Base-by-base conservation (phyloP, 2,888 invertebrate species). In the Machimus rusticus region DNA sequence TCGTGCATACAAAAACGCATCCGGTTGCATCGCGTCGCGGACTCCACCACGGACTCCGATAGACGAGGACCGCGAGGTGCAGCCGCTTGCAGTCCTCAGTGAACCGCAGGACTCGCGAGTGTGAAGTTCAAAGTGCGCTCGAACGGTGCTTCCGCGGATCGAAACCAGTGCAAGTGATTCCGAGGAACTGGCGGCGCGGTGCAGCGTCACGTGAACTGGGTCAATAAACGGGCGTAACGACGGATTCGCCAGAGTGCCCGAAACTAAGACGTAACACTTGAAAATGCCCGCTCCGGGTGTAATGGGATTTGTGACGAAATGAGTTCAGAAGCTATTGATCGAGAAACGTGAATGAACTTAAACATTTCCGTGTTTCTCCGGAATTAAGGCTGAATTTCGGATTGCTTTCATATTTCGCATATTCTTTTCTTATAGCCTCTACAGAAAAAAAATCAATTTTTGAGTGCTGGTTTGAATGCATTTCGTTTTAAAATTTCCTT, bases 221-320 rank as follows among this genome's bases (percentile, higher is more conserved):
- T 86, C 86, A 86, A 78, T 86, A 86, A 78, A 86, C 78, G 78
- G 86, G 86, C 85, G 85, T 85, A 85, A 51, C 74, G 85, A 66
- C 82, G 14, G 66, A 79, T 66, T 66, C 37, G 12, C 82, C 19
- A 23, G 82, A 37, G 19, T 37, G 55, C 57, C 37, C 57, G 39
- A 66, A 66, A 37, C 57, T 39, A 66, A 57, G 79, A 79, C 51
- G 79, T 79, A 79, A 46, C 79, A 79, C 51, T 79, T 79, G 79
- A 51, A 79, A 37, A 37, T 16, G 46, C 19, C 9, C 79, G 79
- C 31, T 79, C 51, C 51, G 51, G 79, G 31, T 79, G 51, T 79
- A 79, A 79, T 79, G 51, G 51, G 23, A 79, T 79, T 51, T 51
- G 51, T 51, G 28, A 39, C 43, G 78, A 23, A 78, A 78, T 23